Evolutionary conservation across 2,888 invertebrate species (phyloP), one percentile per base, ranked within the genome.

Genomic region (Phaedon cochleariae): DNA sequence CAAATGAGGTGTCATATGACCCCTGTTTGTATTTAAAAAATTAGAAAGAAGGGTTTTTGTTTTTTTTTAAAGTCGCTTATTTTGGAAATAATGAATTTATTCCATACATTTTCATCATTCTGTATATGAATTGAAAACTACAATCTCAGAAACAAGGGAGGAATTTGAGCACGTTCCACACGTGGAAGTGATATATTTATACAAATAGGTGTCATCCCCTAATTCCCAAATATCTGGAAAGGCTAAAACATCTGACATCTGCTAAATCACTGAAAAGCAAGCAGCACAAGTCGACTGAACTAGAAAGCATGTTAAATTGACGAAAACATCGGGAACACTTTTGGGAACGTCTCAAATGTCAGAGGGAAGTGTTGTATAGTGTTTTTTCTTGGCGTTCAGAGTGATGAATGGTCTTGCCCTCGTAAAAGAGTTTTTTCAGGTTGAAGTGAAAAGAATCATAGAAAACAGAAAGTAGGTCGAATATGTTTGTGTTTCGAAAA

Each of bases 251-350:
- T 31, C 34, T 10, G 41, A 55, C 55, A 57, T 41, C 57, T 57
- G 57, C 26, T 55, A 57, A 41, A 22, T 41, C 41, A 55, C 10
- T 46, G 46, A 55, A 54, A 34, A 54, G 57, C 45, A 57, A 41
- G 26, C 22, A 55, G 57, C 57, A 57, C 57, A 26, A 57, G 57
- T 57, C 57, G 20, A 48, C 41, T 4, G 41, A n/a, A n/a, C 41
- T 41, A 48, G 22, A 10, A 45, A 57, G 26, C 18, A 18, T 12
- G 21, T 37, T 17, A 45, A 45, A 20, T 41, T 46, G 26, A 26
- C 26, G 3, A 3, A 26, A 26, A 26, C 26, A 26, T 26, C 26
- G 26, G 26, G 26, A 26, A 26, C 45, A 57, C 21, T 9, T 15
- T 15, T 5, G 22, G 41, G 15, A 21, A 55, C 21, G 20, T 57